Evolutionary conservation across 2,797 vertebrate genomes (phyloP).

Genomic region (Channallabes apus): DNA sequence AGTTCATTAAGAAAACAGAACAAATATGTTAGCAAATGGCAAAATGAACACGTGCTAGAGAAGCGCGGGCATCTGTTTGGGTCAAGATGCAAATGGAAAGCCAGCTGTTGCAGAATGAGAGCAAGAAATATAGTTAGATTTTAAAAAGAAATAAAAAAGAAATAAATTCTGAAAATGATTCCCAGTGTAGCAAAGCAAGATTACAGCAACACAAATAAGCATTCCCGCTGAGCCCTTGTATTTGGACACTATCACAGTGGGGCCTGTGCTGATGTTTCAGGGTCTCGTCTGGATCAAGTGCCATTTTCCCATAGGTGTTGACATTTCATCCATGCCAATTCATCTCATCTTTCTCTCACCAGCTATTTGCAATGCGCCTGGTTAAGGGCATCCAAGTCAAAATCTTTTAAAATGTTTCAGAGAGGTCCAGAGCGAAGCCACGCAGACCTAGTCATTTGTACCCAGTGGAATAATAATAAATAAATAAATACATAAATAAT

Average conservation of each 20-base stretch:
- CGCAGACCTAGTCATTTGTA: neutral
- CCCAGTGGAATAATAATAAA: neutral
- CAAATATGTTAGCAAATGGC: slow-evolving; percentile 52
- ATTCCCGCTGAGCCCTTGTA: slow-evolving; percentile 27
- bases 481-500: neutral
- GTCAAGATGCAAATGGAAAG: slow-evolving; percentile 33
- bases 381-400: slow-evolving; percentile 53
- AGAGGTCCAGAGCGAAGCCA: neutral
- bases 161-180: slow-evolving; percentile 28
- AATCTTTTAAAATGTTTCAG: slow-evolving; percentile 5
- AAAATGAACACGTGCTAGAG: slow-evolving; percentile 52
- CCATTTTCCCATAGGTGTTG: slow-evolving; percentile 61
- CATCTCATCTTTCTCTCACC: slow-evolving; percentile 60
- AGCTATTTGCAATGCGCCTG: slow-evolving; percentile 53
- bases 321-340: slow-evolving; percentile 75
- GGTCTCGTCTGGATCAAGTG: slow-evolving; percentile 51
- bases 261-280: slow-evolving; percentile 29
- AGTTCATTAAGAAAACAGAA: slow-evolving; percentile 52
- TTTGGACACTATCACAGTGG: slow-evolving; percentile 32
- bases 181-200: slow-evolving; percentile 32
- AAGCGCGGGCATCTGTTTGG: slow-evolving; percentile 53
- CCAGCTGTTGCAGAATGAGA: slow-evolving; percentile 50
- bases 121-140: slow-evolving; percentile 16
- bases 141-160: too few relatives aligned
- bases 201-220: slow-evolving; percentile 41